Base-by-base conservation (phyloP, 2,888 invertebrate genomes). In the Aporophyla nigra region DNA sequence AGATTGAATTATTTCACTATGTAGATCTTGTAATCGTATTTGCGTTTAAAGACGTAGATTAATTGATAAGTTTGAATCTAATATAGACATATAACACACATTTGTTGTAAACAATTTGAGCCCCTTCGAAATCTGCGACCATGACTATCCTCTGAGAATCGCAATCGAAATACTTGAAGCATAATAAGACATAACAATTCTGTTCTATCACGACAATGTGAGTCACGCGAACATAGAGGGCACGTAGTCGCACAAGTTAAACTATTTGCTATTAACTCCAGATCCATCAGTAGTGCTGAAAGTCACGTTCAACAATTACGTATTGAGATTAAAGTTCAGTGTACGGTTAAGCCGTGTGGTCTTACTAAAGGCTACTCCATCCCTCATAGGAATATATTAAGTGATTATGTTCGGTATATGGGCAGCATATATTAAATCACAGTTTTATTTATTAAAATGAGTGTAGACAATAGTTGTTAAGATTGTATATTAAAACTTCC, bases 271-370 rank as follows among this genome's bases (percentile, higher is more conserved):
- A 74, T 84, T 82, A 86, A 79, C 76, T 85, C 65, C 53, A 76
- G 73, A 80, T 71, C 84, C 80, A 74, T 70, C 79, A 76, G 62
- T 75, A 68, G 54, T 70, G 62, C 73, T 72, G 71, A 78, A 83
- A 86, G 87, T 83, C 85, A 85, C 76, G 78, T 87, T 82, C 80
- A 80, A 87, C 86, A 70, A 82, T 83, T 87, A 83, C 83, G 75
- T 85, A 87, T 82, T 80, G 74, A 84, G 82, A 86, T 87, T 85
- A 73, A 66, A 82, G 76, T 82, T 80, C 74, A 84, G 68, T 80
- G 68, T 84, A 74, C 82, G 56, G 80, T 62, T 78, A 74, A 69
- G n/a, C 56, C 21, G 33, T 67, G 71, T 84, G 71, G 71, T 74
- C 53, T 70, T 9, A n/a, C 40, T 62, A 58, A 53, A 69, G 43